A percentile compares a stretch with the other conserved stretches of the same genome.
Conservation (phyloP, 1,140 invertebrate genomes). For the Heliothis subflexa region DNA sequence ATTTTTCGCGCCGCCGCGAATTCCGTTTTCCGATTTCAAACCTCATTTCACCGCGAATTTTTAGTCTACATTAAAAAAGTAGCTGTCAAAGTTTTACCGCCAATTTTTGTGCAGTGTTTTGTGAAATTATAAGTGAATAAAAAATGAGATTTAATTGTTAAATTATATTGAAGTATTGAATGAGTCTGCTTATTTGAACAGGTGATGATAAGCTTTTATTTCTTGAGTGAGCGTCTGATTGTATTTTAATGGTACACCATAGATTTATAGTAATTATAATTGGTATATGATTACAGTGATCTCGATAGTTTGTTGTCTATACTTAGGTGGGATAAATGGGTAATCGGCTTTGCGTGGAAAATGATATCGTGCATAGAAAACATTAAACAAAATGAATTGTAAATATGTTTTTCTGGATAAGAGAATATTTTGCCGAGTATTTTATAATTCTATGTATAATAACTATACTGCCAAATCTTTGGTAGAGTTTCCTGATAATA, state of each 20-base stretch:
- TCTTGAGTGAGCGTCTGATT: slow-evolving; percentile 2
- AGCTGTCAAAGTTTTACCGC: slow-evolving; percentile 53
- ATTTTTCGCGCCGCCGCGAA: slow-evolving; percentile 73
- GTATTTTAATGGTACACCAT: background rate
- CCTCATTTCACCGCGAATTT: slow-evolving; percentile 46
- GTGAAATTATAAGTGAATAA: slow-evolving; percentile 54
- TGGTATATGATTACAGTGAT: background rate
- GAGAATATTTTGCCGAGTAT: background rate
- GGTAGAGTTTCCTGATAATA: slow-evolving; percentile 23
- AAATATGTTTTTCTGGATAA: background rate
- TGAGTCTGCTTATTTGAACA: slow-evolving; percentile 74
- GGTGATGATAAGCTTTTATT: slow-evolving; percentile 52
- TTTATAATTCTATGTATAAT: background rate
- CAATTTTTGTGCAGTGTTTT: slow-evolving; percentile 60
- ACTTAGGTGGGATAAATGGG: too few species aligned
- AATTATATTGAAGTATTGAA: slow-evolving; percentile 50
- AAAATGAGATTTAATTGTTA: slow-evolving; percentile 10
- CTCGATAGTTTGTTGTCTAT: background rate
- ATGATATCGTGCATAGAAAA: too few species aligned
- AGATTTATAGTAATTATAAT: background rate
- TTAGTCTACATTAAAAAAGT: slow-evolving; percentile 53
- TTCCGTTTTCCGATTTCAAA: slow-evolving; percentile 59
- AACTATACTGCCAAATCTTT: slow-evolving; percentile 17
- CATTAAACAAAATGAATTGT: too few species aligned
- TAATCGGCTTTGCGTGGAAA: too few species aligned